Base-by-base conservation (phyloP, 2,113 vertebrate species). In the Phylloscopus trochilus region DNA sequence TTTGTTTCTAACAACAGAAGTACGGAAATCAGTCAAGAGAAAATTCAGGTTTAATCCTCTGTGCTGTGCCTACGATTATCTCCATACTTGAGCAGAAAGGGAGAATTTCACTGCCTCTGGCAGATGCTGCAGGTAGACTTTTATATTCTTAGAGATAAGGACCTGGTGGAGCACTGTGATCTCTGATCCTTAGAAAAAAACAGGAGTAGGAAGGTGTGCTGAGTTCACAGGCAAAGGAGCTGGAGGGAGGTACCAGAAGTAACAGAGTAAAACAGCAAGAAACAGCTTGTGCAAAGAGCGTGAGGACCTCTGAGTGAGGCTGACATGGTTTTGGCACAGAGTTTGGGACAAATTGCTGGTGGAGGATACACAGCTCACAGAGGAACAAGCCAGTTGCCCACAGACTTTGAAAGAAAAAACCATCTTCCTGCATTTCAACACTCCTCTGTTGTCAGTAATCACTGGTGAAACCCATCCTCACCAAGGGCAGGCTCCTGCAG, bases 321-420 rank as follows among this genome's bases (percentile, higher is more conserved):
- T 86, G 87, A 56, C 86, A 62, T 16, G 30, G 89, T 74, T 96
- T 86, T 96, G 89, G 93, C 83, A 70, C 4, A 22, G 68, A 67
- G 39, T 67, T 63, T 78, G 80, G 64, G 91, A 96, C 91, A 91
- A 93, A 89, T 74, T 87, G 91, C 89, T 92, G 69, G 81, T 94
- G 44, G 83, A 92, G 56, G 73, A 93, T 51, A 53, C 37, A 7
- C 43, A 51, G 63, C 51, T 81, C 47, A 4, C 1, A 77, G 55
- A 83, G 83, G 49, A 93, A 83, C 0, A 3, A 91, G 73, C 62
- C 81, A 83, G 68, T 43, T 83, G 60, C 87, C 94, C 47, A 4
- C 68, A 93, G 63, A 87, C 68, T 92, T 70, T 6, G 31, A 90
- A 69, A 86, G 67, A 76, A 87, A 87, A 79, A 75, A 69, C 15